phyloP scores from a whole-genome alignment of 1,140 invertebrate species.

The Drosophila burlai region DNA sequence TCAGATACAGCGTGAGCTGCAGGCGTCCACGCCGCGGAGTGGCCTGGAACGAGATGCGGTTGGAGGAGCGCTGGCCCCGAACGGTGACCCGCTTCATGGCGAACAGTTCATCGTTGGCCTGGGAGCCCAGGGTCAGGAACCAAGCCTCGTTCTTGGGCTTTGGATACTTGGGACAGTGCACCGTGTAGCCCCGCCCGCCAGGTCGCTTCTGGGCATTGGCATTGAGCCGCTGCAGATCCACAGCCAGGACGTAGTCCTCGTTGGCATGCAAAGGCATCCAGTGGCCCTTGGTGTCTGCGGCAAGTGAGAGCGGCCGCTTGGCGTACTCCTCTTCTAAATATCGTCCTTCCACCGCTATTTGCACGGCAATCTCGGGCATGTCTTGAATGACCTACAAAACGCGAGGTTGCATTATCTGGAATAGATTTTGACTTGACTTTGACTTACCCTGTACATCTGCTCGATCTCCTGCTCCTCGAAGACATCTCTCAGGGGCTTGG shows the following conservation, averaged over 20 bases:
- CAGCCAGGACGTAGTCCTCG: constrained; percentile 90
- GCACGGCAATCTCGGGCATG: constrained; percentile 88
- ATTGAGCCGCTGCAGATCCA: constrained; percentile 86
- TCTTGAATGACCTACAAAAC: constrained; percentile 87
- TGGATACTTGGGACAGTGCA: constrained; percentile 93
- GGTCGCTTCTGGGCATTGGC: constrained; percentile 71
- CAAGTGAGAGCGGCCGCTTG: constrained; percentile 78
- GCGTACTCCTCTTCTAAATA: constrained; percentile 86
- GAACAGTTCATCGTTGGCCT: constrained; percentile 90
- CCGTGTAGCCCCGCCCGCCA: constrained; percentile 85
- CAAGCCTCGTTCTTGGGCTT: constrained; percentile 98
- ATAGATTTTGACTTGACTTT: neutral
- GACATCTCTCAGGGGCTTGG: constrained; percentile 85
- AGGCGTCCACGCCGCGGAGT: constrained; percentile 88
- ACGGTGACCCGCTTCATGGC: constrained; percentile 92
- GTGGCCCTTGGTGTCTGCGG: constrained; percentile 5
- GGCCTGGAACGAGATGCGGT: constrained; percentile 85
- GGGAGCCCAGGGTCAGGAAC: constrained; percentile 94
- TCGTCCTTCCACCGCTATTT: constrained; percentile 86
- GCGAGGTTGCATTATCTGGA: neutral
- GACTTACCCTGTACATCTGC: constrained; percentile 86
- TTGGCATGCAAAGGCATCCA: constrained; percentile 89
- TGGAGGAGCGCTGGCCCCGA: constrained; percentile 84
- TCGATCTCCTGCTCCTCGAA: constrained; percentile 87
- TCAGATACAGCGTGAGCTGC: constrained; percentile 93